phyloP scores from a whole-genome alignment of 2,888 invertebrate species.

The Alviniconcha strummeri region DNA sequence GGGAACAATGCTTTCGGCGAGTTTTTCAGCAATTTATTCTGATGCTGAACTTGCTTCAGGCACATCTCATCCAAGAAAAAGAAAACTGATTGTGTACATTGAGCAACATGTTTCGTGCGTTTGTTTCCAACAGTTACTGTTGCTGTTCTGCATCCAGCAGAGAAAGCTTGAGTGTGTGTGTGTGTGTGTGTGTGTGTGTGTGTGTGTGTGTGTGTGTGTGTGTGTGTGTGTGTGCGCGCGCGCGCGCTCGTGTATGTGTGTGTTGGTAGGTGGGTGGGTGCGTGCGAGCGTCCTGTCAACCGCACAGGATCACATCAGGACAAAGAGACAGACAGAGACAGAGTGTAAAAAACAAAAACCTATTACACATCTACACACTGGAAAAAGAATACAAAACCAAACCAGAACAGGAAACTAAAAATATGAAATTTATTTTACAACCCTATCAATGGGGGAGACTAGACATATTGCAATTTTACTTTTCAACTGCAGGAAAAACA shows the following conservation, averaged over 20 bases:
- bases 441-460: not conserved
- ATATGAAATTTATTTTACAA: conserved; percentile 23
- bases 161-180: not conserved
- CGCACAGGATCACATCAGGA: no score
- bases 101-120: not conserved
- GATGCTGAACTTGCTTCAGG: no score
- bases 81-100: no score
- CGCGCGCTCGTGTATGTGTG: no score
- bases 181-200: not conserved
- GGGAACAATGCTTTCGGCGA: no score
- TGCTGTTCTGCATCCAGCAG: not conserved
- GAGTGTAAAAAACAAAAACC: not conserved
- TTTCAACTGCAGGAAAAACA: no score
- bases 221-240: conserved; percentile 4
- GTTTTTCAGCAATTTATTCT: no score
- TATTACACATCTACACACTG: not conserved
- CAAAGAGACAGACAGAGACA: not conserved
- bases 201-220: not conserved
- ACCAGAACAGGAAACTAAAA: not conserved
- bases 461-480: not conserved
- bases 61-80: no score
- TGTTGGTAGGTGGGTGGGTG: no score
- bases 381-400: not conserved
- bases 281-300: no score
- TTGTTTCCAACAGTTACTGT: not conserved